Conservation (phyloP, 2,797 vertebrate genomes). For the Tympanoctomys barrerae region DNA sequence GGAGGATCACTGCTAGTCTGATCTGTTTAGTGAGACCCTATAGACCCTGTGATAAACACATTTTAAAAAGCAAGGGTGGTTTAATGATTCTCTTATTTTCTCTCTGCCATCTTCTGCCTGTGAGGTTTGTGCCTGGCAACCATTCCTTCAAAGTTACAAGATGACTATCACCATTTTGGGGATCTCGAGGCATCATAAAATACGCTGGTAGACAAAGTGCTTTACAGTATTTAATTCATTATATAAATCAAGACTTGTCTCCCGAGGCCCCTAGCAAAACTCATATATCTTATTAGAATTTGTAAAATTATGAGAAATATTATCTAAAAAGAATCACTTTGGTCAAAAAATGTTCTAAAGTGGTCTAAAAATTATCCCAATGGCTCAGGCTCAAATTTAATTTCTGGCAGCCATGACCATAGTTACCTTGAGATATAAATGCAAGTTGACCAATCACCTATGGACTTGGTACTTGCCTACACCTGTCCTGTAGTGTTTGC, state of each 20-base stretch:
- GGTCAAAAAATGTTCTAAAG: neutral
- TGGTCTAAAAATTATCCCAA: neutral
- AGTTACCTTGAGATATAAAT: neutral
- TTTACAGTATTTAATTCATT: neutral
- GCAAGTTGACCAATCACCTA: neutral
- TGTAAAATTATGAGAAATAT: neutral
- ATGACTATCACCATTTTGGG: neutral
- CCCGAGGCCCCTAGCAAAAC: neutral
- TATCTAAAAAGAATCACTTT: neutral
- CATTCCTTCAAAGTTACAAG: neutral
- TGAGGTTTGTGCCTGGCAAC: neutral
- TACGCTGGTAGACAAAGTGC: neutral
- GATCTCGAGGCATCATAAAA: neutral
- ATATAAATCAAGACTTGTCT: slow-evolving; percentile 30
- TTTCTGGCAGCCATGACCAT: neutral
- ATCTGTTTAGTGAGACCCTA: too few species aligned
- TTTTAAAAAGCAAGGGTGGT: neutral
- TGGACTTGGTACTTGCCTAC: neutral
- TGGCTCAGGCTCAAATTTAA: too few species aligned
- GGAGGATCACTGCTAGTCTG: too few species aligned
- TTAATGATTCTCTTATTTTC: neutral
- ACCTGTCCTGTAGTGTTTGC: neutral
- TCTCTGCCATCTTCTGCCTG: neutral
- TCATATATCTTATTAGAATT: neutral
- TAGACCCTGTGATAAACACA: too few species aligned